These are phyloP conservation scores for Harpalus rufipes DNA, from an alignment of 2,888 invertebrate genomes.

Conservation along the genomic window DNA sequence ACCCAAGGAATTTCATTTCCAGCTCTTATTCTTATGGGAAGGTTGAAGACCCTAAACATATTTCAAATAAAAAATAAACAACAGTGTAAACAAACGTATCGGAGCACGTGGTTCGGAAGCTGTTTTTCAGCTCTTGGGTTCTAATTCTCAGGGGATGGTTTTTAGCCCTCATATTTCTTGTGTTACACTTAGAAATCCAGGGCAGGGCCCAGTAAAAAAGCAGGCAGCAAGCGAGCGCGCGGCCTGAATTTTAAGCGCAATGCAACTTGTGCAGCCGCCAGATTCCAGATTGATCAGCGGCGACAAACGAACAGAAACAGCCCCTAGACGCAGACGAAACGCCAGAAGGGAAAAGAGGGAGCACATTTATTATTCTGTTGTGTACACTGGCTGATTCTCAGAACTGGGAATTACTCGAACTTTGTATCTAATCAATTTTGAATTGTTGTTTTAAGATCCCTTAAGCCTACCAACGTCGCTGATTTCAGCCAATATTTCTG, in stretches of 20 bases:
- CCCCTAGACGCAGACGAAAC: conserved; percentile 22
- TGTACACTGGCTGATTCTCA: conserved; percentile 43
- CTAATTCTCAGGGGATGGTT: conserved; percentile 61
- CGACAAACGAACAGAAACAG: conserved; percentile 58
- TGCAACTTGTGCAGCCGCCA: conserved; percentile 62
- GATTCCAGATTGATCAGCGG: conserved; percentile 63
- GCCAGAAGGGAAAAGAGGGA: conserved; percentile 1
- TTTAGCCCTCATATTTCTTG: conserved; percentile 67
- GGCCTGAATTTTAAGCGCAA: conserved; percentile 56
- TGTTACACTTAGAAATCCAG: conserved; percentile 61
- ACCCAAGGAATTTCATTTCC: neutral
- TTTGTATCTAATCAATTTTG: conserved; percentile 53
- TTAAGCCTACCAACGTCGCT: conserved; percentile 22
- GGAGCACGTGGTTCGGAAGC: conserved; percentile 27
- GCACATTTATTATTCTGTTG: conserved; percentile 43
- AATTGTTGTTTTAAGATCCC: conserved; percentile 38
- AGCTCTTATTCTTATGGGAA: neutral
- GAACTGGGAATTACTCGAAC: conserved; percentile 39
- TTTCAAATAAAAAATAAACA: conserved; percentile 43
- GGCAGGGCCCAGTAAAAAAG: conserved; percentile 29
- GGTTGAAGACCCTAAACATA: conserved; percentile 29
- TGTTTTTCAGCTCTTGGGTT: conserved; percentile 61
- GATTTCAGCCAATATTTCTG: conserved; percentile 23
- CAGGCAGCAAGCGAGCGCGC: conserved; percentile 36
- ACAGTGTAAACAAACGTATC: conserved; percentile 44